Base-by-base conservation (phyloP, 2,797 vertebrate species). In the Smutsia gigantea region DNA sequence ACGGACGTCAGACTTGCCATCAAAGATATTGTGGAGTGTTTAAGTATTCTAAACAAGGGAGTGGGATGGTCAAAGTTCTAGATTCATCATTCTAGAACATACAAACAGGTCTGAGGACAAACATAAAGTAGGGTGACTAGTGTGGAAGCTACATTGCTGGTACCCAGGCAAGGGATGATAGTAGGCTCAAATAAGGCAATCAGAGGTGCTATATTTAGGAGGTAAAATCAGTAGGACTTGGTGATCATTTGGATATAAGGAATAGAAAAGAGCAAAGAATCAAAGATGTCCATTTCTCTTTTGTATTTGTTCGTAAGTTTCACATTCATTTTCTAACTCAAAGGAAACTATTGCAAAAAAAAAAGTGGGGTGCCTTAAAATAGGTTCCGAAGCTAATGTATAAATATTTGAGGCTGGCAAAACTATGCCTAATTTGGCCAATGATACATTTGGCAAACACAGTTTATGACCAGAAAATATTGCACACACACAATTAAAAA, bases 391-490 rank as follows among this genome's bases (percentile, higher is more conserved):
- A 85, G 31, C 17, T 78, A 94, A 93, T 79, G 94, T 93, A 82
- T 78, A 74, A 96, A 78, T 79, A 2, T 84, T 39, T 94, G 37
- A 59, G 21, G 10, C 6, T 90, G 61, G 29, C 29, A 94, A 93
- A 95, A 94, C 87, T 94, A 85, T 90, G 27, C 37, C 84, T 87
- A 78, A 92, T 7, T 91, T 81, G 42, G 90, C 64, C 23, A 71
- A 15, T 59, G 31, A 84, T 92, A 9, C n/a, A 85, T 77, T 90
- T 53, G 31, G 69, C 46, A 95, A 84, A 59, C 68, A 95, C 25
- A 92, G 83, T 93, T 82, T 90, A 93, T 95, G n/a, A 75, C 51
- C 66, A 95, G 37, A 95, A 96, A 94, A 81, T 57, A 87, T 46
- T 81, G 2, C 42, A 66, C 15, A 3, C 51, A 95, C 17, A 92